Conservation (phyloP, 2,888 invertebrate genomes). For the Pycnomerus fuliginosus region DNA sequence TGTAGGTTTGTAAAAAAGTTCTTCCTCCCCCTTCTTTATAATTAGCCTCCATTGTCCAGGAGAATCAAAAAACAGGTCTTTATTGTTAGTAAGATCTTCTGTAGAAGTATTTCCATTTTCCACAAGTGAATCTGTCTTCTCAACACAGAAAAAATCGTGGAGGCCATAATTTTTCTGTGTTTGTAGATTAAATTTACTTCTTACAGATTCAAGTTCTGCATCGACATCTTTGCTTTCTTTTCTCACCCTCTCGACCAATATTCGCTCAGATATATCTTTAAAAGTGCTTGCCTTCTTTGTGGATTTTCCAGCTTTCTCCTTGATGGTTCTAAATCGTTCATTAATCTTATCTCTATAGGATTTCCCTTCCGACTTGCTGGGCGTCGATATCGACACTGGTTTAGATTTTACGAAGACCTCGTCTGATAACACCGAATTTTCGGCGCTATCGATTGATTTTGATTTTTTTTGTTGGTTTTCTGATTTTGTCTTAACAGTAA, state of each 20-base stretch:
- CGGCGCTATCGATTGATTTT: conserved; percentile 20
- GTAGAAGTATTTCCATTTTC: too few species aligned
- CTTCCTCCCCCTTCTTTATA: conserved; percentile 8
- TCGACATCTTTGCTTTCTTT: conserved; percentile 37
- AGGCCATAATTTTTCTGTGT: conserved; percentile 2
- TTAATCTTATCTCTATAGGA: conserved; percentile 50
- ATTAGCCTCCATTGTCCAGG: not conserved
- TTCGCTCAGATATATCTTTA: conserved; percentile 27
- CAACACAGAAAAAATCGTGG: conserved; percentile 30
- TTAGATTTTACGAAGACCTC: conserved; percentile 26
- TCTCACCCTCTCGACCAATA: conserved; percentile 36
- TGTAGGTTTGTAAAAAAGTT: conserved; percentile 29
- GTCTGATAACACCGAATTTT: conserved; percentile 34
- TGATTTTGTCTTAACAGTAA: conserved; percentile 25
- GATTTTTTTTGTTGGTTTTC: conserved; percentile 13
- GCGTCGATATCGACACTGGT: conserved; percentile 17
- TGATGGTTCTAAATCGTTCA: conserved; percentile 47
- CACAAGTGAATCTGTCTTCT: too few species aligned
- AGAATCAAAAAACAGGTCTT: not conserved
- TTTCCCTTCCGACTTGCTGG: conserved; percentile 34
- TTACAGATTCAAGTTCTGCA: conserved; percentile 30
- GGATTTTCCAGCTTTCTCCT: conserved; percentile 45
- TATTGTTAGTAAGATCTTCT: conserved; percentile 2
- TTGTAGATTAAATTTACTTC: conserved; percentile 25
- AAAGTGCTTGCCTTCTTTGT: conserved; percentile 33